Evolutionary conservation across 2,888 invertebrate species (phyloP).

Genomic region (Meloe dianella): DNA sequence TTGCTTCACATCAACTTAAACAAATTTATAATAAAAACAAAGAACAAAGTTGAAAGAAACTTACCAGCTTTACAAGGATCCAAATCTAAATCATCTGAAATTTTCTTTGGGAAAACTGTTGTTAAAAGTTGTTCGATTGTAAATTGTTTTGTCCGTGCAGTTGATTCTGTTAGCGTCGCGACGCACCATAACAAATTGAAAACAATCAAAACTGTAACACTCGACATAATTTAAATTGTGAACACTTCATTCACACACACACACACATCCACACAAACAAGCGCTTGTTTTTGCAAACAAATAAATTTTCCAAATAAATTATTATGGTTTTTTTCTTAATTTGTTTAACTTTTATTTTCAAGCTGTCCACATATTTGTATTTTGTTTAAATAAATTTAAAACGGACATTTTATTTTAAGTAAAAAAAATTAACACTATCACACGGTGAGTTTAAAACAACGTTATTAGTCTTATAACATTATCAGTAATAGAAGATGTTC

Average conservation of each 20-base stretch:
- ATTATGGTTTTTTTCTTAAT: too few relatives aligned
- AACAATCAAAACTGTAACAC: constrained; percentile 14
- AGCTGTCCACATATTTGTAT: neutral
- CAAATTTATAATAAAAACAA: neutral
- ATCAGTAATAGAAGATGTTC: constrained; percentile 40
- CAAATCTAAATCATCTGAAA: constrained; percentile 77
- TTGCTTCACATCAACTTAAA: neutral
- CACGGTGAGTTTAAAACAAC: neutral
- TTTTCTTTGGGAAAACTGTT: constrained; percentile 69
- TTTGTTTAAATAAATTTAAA: neutral
- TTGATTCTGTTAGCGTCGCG: constrained; percentile 18
- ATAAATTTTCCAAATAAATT: too few relatives aligned
- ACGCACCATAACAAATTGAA: constrained; percentile 14
- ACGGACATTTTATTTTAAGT: neutral
- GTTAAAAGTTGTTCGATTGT: constrained; percentile 73
- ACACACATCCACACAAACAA: too few relatives aligned
- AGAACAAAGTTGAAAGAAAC: constrained; percentile 46
- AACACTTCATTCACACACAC: constrained; percentile 5
- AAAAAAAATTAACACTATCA: neutral
- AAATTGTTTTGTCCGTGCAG: constrained; percentile 45
- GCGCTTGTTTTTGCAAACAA: too few relatives aligned
- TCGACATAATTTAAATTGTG: constrained; percentile 20
- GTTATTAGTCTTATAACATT: constrained; percentile 29
- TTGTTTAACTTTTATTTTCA: neutral
- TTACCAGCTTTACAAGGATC: constrained; percentile 89